These are phyloP conservation scores for Eupithecia dodoneata DNA, from an alignment of 2,888 invertebrate species.

Conservation along the genomic window DNA sequence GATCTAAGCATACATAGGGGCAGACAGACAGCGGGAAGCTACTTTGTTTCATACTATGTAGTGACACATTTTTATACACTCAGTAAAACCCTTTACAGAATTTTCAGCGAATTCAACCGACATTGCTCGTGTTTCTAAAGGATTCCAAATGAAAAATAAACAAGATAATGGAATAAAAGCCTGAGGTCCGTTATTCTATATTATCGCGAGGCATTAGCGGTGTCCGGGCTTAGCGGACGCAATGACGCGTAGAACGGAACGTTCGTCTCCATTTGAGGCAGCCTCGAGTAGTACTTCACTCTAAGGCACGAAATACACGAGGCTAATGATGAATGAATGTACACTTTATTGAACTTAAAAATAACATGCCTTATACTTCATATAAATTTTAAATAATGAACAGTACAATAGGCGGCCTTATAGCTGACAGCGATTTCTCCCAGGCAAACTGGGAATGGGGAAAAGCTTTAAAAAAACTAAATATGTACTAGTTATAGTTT, in stretches of 20 bases:
- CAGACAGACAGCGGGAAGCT: no score
- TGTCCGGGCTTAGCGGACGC: conserved; percentile 2
- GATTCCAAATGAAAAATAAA: conserved; percentile 6
- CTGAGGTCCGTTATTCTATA: not conserved
- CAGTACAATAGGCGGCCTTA: no score
- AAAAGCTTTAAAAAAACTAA: no score
- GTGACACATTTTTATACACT: not conserved
- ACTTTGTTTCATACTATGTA: no score
- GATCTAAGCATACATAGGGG: no score
- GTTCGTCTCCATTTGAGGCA: not conserved
- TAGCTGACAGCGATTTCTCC: no score
- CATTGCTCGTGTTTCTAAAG: not conserved
- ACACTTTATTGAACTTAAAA: no score
- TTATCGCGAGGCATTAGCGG: not conserved
- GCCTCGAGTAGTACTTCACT: not conserved
- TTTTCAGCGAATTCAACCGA: not conserved
- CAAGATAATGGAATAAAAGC: conserved; percentile 6
- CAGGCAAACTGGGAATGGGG: no score
- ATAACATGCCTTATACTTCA: no score
- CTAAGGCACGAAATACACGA: not conserved
- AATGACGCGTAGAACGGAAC: not conserved
- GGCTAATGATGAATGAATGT: not conserved
- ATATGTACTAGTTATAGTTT: no score
- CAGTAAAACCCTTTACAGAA: not conserved
- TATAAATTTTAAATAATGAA: no score